phyloP scores from a whole-genome alignment of 2,888 invertebrate species.

The Ichneumon xanthorius region DNA sequence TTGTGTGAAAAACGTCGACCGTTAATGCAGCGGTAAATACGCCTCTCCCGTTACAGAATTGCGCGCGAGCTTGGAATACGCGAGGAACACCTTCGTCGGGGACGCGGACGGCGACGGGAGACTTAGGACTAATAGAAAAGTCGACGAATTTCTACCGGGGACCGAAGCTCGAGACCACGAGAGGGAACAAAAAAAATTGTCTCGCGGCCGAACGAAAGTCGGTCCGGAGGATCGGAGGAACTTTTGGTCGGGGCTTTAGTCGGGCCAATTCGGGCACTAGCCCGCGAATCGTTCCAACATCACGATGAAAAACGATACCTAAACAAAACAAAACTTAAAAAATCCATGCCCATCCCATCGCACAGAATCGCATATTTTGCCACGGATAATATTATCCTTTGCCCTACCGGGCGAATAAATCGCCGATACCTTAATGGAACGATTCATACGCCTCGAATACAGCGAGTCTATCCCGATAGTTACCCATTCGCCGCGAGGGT shows the following conservation, averaged over 20 bases:
- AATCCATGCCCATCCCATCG: not conserved
- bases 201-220: too few relatives aligned
- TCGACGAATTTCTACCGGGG: not conserved
- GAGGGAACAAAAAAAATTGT: too few relatives aligned
- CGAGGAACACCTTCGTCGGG: slow-evolving; percentile 77
- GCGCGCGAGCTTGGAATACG: slow-evolving; percentile 76
- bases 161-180: too few relatives aligned
- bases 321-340: too few relatives aligned
- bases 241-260: too few relatives aligned
- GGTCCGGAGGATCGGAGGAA: too few relatives aligned
- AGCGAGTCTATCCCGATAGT: not conserved
- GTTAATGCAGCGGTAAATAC: slow-evolving; percentile 85
- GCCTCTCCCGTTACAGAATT: slow-evolving; percentile 84
- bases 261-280: too few relatives aligned
- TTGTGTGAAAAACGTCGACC: slow-evolving; percentile 84
- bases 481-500: not conserved
- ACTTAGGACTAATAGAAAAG: slow-evolving; percentile 12
- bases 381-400: not conserved
- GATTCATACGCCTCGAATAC: slow-evolving; percentile 24
- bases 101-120: slow-evolving; percentile 45
- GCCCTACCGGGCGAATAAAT: not conserved
- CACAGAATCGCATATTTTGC: not conserved
- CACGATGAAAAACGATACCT: too few relatives aligned
- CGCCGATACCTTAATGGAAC: not conserved
- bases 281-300: too few relatives aligned